Conservation (phyloP, 2,113 vertebrate genomes). For the Prunella himalayana region DNA sequence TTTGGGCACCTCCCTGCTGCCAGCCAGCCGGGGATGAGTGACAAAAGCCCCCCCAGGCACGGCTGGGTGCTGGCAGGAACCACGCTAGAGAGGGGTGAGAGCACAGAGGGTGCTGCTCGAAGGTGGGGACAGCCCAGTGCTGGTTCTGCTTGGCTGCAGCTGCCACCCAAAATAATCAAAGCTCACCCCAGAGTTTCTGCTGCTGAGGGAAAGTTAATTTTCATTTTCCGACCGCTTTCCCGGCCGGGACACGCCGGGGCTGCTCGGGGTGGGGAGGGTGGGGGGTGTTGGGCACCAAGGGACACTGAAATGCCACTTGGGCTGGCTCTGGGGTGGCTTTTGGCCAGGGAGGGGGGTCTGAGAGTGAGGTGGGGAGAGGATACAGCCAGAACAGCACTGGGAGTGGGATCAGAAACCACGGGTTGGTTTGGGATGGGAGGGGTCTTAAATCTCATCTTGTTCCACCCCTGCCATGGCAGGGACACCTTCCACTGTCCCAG, state of each 20-base stretch:
- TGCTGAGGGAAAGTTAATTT: conserved; percentile 1
- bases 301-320: fast-evolving
- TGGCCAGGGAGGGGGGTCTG: neutral
- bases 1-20: neutral
- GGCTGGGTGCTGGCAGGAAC: neutral
- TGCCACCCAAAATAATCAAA: neutral
- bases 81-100: neutral
- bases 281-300: neutral
- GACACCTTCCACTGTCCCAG: fast-evolving
- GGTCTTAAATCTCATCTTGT: fast-evolving
- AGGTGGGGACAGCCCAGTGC: conserved; percentile 7
- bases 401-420: fast-evolving
- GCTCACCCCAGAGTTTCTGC: neutral
- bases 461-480: neutral
- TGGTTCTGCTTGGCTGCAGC: conserved; percentile 46
- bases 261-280: neutral
- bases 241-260: neutral
- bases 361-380: fast-evolving
- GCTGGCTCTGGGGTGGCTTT: neutral
- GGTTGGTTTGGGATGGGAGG: neutral
- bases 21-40: neutral
- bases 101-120: neutral
- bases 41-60: neutral
- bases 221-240: neutral
- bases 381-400: neutral